Conservation (phyloP, 2,113 vertebrate species). For the Gymnarchus niloticus region DNA sequence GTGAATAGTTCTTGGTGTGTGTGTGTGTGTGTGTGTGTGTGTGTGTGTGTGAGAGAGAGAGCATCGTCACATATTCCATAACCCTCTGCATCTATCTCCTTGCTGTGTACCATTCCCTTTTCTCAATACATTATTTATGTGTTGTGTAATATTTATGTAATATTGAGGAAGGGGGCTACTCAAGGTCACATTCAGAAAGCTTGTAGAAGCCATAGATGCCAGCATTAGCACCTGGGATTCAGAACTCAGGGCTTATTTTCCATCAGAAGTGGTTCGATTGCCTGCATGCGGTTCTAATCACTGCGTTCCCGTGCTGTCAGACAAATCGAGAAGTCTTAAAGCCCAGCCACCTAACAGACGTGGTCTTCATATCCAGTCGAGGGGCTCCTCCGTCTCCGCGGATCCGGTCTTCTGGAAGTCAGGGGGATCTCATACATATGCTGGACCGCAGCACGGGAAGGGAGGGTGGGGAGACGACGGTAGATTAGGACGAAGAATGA, state of each 20-base stretch:
- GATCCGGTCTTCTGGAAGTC: slow-evolving; percentile 4
- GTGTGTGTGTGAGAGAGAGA: not conserved
- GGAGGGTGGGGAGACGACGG: not conserved
- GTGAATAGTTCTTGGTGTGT: not conserved
- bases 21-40: not conserved
- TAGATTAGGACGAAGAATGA: slow-evolving; percentile 24
- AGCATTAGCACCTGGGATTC: not conserved
- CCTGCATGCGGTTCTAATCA: not conserved
- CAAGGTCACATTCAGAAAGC: not conserved
- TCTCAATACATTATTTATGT: not conserved
- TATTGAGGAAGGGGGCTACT: not conserved
- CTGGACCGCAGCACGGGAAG: not conserved
- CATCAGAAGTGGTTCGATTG: not conserved
- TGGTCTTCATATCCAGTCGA: slow-evolving; percentile 1
- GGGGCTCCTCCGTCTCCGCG: not conserved
- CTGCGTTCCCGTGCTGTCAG: no score
- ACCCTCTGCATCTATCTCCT: not conserved
- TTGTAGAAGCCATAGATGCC: not conserved
- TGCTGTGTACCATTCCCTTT: not conserved
- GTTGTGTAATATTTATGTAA: not conserved
- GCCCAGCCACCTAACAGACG: not conserved
- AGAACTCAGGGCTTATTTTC: not conserved
- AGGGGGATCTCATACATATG: not conserved
- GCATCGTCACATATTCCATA: not conserved
- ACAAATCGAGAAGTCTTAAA: not conserved